Conservation (phyloP, 2,888 invertebrate species). For the Strigamia crassipes region DNA sequence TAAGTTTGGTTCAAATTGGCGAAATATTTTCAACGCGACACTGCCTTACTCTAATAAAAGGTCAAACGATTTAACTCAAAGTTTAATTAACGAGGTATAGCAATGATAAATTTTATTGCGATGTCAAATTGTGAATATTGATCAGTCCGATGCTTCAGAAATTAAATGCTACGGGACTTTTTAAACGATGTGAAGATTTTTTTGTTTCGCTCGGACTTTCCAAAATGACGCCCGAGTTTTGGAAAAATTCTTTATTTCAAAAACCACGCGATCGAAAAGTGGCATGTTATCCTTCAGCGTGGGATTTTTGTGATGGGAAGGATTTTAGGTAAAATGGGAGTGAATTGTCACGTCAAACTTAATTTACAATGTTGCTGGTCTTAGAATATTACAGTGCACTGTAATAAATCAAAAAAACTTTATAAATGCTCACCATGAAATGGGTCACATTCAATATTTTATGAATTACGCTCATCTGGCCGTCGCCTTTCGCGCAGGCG, state of each 20-base stretch:
- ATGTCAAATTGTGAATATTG: background rate
- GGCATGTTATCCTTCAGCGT: constrained; percentile 67
- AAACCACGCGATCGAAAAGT: constrained; percentile 78
- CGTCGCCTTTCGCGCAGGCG: background rate
- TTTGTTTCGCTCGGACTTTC: constrained; percentile 81
- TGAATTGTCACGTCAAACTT: background rate
- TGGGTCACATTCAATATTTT: constrained; percentile 41
- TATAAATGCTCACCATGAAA: constrained; percentile 9
- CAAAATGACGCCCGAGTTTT: constrained; percentile 78
- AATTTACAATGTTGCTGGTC: background rate
- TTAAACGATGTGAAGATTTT: constrained; percentile 81
- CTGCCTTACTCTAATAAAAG: background rate
- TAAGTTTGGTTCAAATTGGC: constrained; percentile 14
- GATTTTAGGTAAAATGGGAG: constrained; percentile 59
- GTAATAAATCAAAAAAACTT: background rate
- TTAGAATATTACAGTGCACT: constrained; percentile 13
- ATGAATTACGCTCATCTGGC: constrained; percentile 13
- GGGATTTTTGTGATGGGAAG: constrained; percentile 59
- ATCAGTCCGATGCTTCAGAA: constrained; percentile 64
- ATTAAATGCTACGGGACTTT: constrained; percentile 76
- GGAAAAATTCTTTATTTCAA: constrained; percentile 82
- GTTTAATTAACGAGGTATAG: constrained; percentile 64
- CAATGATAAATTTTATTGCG: background rate
- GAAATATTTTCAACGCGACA: constrained; percentile 3
- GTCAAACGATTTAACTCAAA: background rate